A percentile compares a stretch with the other conserved stretches of the same genome.
These are phyloP conservation scores for Folsomia candida DNA, from an alignment of 2,888 invertebrate species.

Conservation along the genomic window DNA sequence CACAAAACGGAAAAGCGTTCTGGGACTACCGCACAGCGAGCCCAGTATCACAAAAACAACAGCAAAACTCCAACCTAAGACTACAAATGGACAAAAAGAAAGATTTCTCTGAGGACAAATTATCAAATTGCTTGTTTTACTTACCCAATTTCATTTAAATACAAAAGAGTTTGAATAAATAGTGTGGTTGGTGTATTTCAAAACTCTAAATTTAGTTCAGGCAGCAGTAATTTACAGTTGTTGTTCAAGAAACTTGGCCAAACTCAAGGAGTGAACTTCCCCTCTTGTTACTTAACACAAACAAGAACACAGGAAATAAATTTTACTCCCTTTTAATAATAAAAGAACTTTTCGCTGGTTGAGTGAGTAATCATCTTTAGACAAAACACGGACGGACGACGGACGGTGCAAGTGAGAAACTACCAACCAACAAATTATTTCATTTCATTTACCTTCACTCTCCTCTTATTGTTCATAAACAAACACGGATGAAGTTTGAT, in stretches of 20 bases:
- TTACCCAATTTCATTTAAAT: conserved; percentile 1
- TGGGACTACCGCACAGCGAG: too few relatives aligned
- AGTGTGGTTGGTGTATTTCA: background rate
- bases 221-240: background rate
- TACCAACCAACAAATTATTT: background rate
- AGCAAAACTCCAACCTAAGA: background rate
- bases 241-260: background rate
- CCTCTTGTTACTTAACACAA: background rate
- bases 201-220: too few relatives aligned
- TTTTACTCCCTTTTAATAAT: background rate
- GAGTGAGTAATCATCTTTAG: background rate
- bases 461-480: background rate
- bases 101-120: background rate
- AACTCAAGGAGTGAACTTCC: background rate
- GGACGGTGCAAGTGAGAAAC: background rate
- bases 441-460: background rate
- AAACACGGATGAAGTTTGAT: background rate
- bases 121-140: background rate
- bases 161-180: background rate
- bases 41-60: background rate
- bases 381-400: background rate
- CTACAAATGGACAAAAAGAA: too few relatives aligned
- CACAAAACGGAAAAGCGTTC: background rate
- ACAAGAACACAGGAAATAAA: background rate
- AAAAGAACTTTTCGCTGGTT: background rate